A percentile compares a stretch with the other conserved stretches of the same genome.
Conservation (phyloP, 2,113 vertebrate genomes). For the Trinectes maculatus region DNA sequence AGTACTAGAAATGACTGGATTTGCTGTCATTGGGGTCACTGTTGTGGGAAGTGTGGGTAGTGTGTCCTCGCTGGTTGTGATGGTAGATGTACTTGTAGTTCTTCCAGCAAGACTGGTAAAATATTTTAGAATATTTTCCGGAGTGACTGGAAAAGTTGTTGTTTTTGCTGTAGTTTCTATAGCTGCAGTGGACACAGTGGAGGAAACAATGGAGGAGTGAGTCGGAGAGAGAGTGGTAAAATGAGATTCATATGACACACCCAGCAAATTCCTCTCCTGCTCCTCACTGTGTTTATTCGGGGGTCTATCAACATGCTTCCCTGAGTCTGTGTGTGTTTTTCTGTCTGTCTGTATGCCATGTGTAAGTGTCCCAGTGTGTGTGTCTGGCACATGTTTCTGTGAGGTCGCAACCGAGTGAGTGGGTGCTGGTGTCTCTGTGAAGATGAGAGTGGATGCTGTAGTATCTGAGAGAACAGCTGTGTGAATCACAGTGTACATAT, state of each 20-base stretch:
- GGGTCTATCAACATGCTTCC: constrained; percentile 42
- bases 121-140: constrained; percentile 16
- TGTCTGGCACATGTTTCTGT: constrained; percentile 25
- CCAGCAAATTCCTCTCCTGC: constrained; percentile 41
- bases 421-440: constrained; percentile 25
- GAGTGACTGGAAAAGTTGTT: constrained; percentile 34
- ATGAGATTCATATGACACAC: constrained; percentile 29
- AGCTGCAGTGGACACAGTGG: constrained; percentile 9
- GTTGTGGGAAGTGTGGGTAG: constrained; percentile 18
- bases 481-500: constrained; percentile 57
- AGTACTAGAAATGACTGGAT: constrained; percentile 15
- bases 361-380: constrained; percentile 21
- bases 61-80: constrained; percentile 9
- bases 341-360: constrained; percentile 32
- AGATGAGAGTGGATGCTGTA: constrained; percentile 31
- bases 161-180: constrained; percentile 29
- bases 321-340: constrained; percentile 38
- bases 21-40: constrained; percentile 6
- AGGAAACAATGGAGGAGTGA: constrained; percentile 20
- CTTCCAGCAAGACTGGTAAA: constrained; percentile 15
- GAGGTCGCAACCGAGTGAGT: constrained; percentile 22
- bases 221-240: constrained; percentile 16
- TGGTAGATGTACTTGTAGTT: constrained; percentile 12
- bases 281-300: constrained; percentile 45
- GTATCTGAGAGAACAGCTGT: constrained; percentile 40